These are phyloP conservation scores for Anthophora plumipes DNA, from an alignment of 2,888 invertebrate species.

Conservation along the genomic window DNA sequence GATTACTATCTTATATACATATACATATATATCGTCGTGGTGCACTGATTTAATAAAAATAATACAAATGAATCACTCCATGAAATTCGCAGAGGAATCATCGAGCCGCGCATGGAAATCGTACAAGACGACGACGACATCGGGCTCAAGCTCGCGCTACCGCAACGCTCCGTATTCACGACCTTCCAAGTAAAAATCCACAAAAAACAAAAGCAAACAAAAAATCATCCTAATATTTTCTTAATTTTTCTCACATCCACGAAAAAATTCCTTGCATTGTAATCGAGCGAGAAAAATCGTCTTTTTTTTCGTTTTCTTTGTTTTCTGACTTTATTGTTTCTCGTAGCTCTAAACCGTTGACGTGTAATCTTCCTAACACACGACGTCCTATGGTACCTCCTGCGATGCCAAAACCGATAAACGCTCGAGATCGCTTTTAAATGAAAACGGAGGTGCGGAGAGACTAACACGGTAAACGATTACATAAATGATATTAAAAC, in stretches of 20 bases:
- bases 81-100: conserved; percentile 86
- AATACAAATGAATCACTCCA: conserved; percentile 77
- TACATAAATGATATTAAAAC: conserved; percentile 25
- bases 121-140: conserved; percentile 86
- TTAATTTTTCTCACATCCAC: conserved; percentile 41
- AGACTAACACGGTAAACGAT: conserved; percentile 43
- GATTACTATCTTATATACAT: conserved; percentile 19
- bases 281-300: not conserved
- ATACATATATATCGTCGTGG: conserved; percentile 28
- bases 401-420: conserved; percentile 62
- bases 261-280: not conserved
- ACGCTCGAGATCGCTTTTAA: conserved; percentile 62
- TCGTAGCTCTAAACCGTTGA: conserved; percentile 67
- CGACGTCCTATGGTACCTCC: conserved; percentile 63
- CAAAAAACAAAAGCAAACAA: conserved; percentile 50
- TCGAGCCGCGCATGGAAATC: conserved; percentile 87
- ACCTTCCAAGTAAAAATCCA: conserved; percentile 85
- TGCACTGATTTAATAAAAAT: conserved; percentile 41
- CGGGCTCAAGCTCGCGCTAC: conserved; percentile 86
- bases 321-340: conserved; percentile 63
- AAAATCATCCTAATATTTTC: conserved; percentile 37
- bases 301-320: conserved; percentile 31
- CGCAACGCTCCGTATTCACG: conserved; percentile 87
- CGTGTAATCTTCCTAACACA: conserved; percentile 64
- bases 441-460: conserved; percentile 20